Conservation (phyloP, 2,113 vertebrate genomes). For the Ramphastos sulfuratus region DNA sequence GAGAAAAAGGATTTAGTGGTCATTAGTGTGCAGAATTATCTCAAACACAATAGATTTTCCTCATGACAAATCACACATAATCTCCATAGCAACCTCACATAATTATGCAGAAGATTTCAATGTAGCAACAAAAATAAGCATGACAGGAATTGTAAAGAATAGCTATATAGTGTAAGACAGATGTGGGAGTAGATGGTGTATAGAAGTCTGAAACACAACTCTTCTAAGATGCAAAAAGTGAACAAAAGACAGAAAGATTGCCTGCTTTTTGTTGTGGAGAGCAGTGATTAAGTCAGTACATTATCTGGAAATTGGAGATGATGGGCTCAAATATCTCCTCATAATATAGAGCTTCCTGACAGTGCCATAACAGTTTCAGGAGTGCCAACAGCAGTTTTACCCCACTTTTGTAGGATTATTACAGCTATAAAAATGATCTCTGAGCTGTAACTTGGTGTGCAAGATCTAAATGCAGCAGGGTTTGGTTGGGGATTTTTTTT, state of each 20-base stretch:
- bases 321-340: not conserved
- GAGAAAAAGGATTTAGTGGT: conserved; percentile 27
- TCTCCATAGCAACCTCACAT: conserved; percentile 76
- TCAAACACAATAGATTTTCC: conserved; percentile 73
- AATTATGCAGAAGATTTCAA: conserved; percentile 72
- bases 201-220: conserved; percentile 33
- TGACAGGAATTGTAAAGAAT: conserved; percentile 48
- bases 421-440: conserved; percentile 13
- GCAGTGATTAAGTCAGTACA: conserved; percentile 23
- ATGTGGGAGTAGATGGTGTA: conserved; percentile 52
- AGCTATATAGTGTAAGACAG: conserved; percentile 28
- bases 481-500: not conserved
- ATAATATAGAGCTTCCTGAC: conserved; percentile 5
- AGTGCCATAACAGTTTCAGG: not conserved
- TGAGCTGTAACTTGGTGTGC: not conserved
- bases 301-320: conserved; percentile 37
- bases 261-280: conserved; percentile 32
- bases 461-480: not conserved
- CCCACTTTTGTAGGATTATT: conserved; percentile 3
- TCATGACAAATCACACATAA: conserved; percentile 74
- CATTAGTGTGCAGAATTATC: conserved; percentile 64
- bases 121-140: conserved; percentile 57
- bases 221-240: conserved; percentile 39
- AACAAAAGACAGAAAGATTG: conserved; percentile 35
- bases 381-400: conserved; percentile 26